Conservation (phyloP, 2,113 vertebrate genomes). For the Thunnus thynnus region DNA sequence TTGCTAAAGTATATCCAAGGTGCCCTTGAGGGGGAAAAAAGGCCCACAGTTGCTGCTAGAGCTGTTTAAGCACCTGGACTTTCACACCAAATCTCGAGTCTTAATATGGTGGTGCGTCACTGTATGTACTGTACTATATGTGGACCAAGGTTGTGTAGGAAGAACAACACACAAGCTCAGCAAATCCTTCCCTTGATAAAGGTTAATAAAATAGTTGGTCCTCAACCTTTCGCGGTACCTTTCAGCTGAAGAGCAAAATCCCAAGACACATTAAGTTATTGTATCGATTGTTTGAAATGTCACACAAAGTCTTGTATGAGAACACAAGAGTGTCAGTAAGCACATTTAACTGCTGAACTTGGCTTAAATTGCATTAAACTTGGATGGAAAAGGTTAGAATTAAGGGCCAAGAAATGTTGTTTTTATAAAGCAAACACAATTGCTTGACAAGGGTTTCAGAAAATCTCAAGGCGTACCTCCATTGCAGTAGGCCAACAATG, state of each 20-base stretch:
- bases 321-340: constrained; percentile 33
- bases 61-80: constrained; percentile 32
- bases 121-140: background rate
- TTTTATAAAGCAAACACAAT: background rate
- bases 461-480: background rate
- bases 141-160: constrained; percentile 8
- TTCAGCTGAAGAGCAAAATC: constrained; percentile 29
- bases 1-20: constrained; percentile 43
- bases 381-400: constrained; percentile 36
- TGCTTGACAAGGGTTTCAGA: background rate
- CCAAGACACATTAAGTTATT: constrained; percentile 43
- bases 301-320: constrained; percentile 35
- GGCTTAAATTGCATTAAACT: too few relatives aligned
- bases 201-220: constrained; percentile 67
- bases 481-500: background rate
- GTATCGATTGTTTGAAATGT: constrained; percentile 72
- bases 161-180: constrained; percentile 20
- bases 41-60: background rate
- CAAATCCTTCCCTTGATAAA: constrained; percentile 46
- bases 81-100: constrained; percentile 31
- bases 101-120: constrained; percentile 7
- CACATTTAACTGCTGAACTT: constrained; percentile 25
- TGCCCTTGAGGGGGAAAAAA: constrained; percentile 43
- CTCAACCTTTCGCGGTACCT: constrained; percentile 44
- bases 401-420: background rate